Conservation (phyloP, 2,888 invertebrate species). For the Coenonympha glycerion region DNA sequence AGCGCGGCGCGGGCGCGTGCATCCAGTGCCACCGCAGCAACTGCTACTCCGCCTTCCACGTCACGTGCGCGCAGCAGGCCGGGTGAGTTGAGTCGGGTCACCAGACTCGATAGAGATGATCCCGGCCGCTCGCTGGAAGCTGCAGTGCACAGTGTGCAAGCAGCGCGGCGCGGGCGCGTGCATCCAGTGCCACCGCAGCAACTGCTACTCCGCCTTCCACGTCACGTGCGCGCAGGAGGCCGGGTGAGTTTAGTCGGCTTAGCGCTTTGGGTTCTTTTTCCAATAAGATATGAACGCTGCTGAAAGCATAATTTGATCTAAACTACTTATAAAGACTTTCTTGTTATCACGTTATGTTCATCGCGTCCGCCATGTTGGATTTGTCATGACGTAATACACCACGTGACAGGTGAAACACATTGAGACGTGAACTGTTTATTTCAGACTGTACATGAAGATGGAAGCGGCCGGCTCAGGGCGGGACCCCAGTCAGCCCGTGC, state of each 20-base stretch:
- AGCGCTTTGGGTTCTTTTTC: no score
- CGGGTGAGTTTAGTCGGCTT: slow-evolving; percentile 73
- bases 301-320: no score
- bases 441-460: slow-evolving; percentile 94
- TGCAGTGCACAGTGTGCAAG: slow-evolving; percentile 98
- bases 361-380: no score
- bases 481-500: slow-evolving; percentile 82
- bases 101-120: slow-evolving; percentile 95
- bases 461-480: slow-evolving; percentile 83
- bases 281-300: no score
- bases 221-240: slow-evolving; percentile 99
- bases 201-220: slow-evolving; percentile 98
- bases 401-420: no score
- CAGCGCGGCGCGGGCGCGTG: slow-evolving; percentile 95
- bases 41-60: slow-evolving; percentile 98
- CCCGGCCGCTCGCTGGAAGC: slow-evolving; percentile 95
- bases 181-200: slow-evolving; percentile 97
- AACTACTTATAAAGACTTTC: no score
- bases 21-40: slow-evolving; percentile 98
- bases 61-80: slow-evolving; percentile 98
- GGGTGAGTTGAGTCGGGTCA: slow-evolving; percentile 67
- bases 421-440: no score
- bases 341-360: no score
- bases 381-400: no score
- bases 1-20: slow-evolving; percentile 94